phyloP scores from a whole-genome alignment of 2,888 invertebrate genomes.

The Hipparchia sbordonii region DNA sequence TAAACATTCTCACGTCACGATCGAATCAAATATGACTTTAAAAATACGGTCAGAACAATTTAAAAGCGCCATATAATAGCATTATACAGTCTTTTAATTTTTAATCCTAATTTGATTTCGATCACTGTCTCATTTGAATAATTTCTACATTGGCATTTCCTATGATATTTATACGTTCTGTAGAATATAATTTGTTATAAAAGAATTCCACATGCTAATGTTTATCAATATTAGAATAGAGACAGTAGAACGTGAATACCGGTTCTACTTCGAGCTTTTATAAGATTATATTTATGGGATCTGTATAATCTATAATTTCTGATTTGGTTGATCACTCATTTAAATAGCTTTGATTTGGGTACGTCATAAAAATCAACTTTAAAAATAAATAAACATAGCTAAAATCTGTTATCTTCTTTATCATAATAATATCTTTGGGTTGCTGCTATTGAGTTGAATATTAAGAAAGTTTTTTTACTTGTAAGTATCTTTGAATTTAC shows the following conservation, averaged over 20 bases:
- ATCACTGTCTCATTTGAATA: conserved; percentile 16
- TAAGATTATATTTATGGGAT: background rate
- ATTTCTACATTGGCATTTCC: conserved; percentile 15
- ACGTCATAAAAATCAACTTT: too few species aligned
- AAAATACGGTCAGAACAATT: conserved; percentile 7
- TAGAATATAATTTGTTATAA: background rate
- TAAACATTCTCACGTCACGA: background rate
- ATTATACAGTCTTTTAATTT: conserved; percentile 10
- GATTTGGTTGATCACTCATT: background rate
- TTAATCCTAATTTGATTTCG: conserved; percentile 11
- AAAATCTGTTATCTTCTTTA: too few species aligned
- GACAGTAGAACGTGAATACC: conserved; percentile 8
- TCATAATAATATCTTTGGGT: too few species aligned
- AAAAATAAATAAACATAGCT: too few species aligned
- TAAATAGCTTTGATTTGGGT: too few species aligned
- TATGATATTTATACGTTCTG: conserved; percentile 17
- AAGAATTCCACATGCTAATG: background rate
- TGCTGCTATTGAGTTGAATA: too few species aligned
- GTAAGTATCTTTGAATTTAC: too few species aligned
- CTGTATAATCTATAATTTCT: conserved; percentile 6
- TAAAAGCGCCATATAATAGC: conserved; percentile 9
- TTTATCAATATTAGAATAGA: background rate
- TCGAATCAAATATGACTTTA: background rate
- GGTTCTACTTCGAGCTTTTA: conserved; percentile 1
- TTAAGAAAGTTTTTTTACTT: too few species aligned